Conservation (phyloP, 1,140 invertebrate genomes). For the Batillaria attramentaria region DNA sequence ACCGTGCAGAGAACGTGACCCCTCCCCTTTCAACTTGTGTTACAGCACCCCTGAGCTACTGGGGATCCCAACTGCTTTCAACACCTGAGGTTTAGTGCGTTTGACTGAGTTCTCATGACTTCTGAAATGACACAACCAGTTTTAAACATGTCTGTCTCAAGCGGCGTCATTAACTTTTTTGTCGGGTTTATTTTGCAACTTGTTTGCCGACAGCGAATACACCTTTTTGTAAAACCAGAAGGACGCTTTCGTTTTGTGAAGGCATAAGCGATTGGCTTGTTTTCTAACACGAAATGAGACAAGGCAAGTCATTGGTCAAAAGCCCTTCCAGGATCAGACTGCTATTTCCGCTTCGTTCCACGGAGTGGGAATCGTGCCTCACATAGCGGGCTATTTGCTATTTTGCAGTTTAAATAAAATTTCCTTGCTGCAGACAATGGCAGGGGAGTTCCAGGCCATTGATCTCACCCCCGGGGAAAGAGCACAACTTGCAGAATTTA, state of each 20-base stretch:
- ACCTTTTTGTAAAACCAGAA: neutral
- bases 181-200: neutral
- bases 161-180: neutral
- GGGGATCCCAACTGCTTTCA: too few species aligned
- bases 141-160: neutral
- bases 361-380: neutral
- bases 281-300: neutral
- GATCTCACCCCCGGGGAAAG: neutral
- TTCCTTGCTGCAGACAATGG: neutral
- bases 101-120: too few species aligned
- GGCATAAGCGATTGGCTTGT: neutral
- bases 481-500: neutral
- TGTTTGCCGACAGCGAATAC: neutral
- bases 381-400: neutral
- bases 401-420: neutral
- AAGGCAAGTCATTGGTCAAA: neutral
- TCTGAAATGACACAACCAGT: too few species aligned
- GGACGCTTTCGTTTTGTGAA: neutral
- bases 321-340: neutral
- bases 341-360: conserved; percentile 1
- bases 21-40: too few species aligned
- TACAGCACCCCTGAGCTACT: too few species aligned
- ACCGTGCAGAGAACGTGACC: too few species aligned
- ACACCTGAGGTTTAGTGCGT: too few species aligned
- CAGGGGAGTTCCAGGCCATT: neutral